Conservation (phyloP, 1,140 invertebrate genomes). For the Neotoxoptera formosana region DNA sequence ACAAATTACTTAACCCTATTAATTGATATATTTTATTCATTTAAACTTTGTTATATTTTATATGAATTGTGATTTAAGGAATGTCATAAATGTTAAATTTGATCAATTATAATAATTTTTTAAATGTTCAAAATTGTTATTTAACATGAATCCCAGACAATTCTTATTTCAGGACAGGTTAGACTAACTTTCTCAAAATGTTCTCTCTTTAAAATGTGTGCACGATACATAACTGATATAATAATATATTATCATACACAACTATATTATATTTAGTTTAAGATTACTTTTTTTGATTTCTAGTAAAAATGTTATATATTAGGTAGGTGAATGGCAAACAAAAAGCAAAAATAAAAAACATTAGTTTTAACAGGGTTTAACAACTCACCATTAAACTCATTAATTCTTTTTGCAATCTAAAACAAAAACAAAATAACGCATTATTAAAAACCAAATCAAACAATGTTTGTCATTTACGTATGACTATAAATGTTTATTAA, state of each 20-base stretch:
- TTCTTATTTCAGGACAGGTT: neutral
- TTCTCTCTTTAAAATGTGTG: neutral
- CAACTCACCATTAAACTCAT: slow-evolving; percentile 76
- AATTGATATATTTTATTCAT: neutral
- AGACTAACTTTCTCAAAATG: neutral
- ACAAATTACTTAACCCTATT: neutral
- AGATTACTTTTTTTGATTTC: neutral
- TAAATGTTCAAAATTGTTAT: neutral
- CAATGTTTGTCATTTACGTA: neutral
- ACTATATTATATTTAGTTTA: neutral
- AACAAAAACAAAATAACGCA: slow-evolving; percentile 62
- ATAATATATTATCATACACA: neutral
- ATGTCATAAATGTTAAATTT: neutral
- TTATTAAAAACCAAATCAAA: neutral
- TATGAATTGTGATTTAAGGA: neutral
- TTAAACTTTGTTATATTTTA: neutral
- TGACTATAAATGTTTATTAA: no score
- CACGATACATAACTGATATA: neutral
- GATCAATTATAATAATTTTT: neutral
- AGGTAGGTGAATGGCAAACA: neutral
- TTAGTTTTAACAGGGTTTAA: neutral
- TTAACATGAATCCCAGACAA: neutral
- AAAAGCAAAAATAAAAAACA: neutral
- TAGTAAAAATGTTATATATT: neutral
- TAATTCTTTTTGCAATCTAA: slow-evolving; percentile 81